Base-by-base conservation (phyloP, 2,797 vertebrate genomes). In the Sparus aurata region DNA sequence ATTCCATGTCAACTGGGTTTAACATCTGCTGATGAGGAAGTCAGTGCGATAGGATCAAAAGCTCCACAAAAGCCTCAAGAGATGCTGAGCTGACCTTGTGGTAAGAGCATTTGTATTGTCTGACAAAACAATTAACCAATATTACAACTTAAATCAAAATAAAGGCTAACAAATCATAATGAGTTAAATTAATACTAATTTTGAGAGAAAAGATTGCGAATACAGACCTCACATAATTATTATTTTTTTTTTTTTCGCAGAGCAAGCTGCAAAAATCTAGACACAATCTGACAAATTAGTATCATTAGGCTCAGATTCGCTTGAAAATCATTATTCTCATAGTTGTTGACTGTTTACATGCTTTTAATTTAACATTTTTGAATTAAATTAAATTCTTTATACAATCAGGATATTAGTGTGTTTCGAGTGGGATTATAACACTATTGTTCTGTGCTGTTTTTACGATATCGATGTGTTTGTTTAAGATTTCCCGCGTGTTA, bases 401-500 rank as follows among this genome's bases (percentile, higher is more conserved):
- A 55, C 15, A 62, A 6, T n/a, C 15, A 18, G 2, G 12, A 3
- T 34, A 20, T 58, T 43, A 9, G 1, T 53, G 15, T 60, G 3
- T 49, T 41, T 34, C 12, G 47, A 4, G 18, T 22, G 11, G 2
- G 12, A 38, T 67, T 41, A 46, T 46, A 5, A 46, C 13, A 46
- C 3, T 13, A 16, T 16, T 46, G 1, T 46, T 15, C 45, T 5
- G 0, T 46, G 59, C n/a, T 45, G 46, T 52, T 41, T 17, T n/a
- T 20, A 12, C 41, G 6, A 12, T 25, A 3, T 7, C 18, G 11
- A 0, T n/a, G 47, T 22, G 72, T 41, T 16, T 49, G 77, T 89
- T 91, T 85, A n/a, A 86, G 64, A 82, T 87, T 86, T 86, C 57
- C 74, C 89, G 87, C 73, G 57, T 62, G 45, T 62, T 46, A 20